Evolutionary conservation across 2,797 vertebrate genomes (phyloP), one percentile per base, ranked within the genome.

Genomic region (Propithecus deckenii): DNA sequence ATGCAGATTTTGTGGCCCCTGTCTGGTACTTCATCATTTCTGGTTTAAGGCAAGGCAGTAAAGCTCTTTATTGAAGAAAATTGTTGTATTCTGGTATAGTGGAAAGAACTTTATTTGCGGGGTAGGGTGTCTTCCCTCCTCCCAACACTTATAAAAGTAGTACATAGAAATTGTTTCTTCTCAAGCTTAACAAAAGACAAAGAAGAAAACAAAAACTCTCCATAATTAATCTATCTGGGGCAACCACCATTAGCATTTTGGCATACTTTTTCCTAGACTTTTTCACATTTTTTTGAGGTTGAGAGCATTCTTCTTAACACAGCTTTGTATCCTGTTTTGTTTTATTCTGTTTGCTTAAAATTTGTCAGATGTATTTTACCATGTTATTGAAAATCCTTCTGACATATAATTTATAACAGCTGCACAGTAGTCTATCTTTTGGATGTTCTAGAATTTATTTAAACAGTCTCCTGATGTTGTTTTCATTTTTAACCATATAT

Each of bases 341-440:
- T 96, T 94, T 79, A 90, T 81, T 95, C 57, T 87, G 52, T 95
- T 92, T 97, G 76, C 55, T 96, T 96, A 95, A 88, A 92, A 88
- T 75, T 88, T 97, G 83, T 96, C 88, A 94, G 95, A 86, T 86
- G 38, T 65, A 78, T 91, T 96, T 96, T 96, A 91, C 78, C 85
- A 89, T 83, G 75, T 94, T 86, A 90, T 32, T 95, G 92, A 96
- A 96, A 96, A 69, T 85, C 55, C 67, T 95, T 75, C 94, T 94
- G 94, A 96, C 91, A 71, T 69, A 55, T 80, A 91, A 95, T 95
- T 97, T 91, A 86, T 89, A 90, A 86, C 80, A 97, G 85, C 89
- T 94, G 84, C 52, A 84, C 57, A 67, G 41, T 23, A 41, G 46
- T 74, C n/a, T 96, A 84, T 92, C 86, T 96, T 89, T 92, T 57